Percentiles rank a stretch among this genome's conserved stretches.
phyloP scores from a whole-genome alignment of 2,888 invertebrate genomes.

The Crepidodera aurea region DNA sequence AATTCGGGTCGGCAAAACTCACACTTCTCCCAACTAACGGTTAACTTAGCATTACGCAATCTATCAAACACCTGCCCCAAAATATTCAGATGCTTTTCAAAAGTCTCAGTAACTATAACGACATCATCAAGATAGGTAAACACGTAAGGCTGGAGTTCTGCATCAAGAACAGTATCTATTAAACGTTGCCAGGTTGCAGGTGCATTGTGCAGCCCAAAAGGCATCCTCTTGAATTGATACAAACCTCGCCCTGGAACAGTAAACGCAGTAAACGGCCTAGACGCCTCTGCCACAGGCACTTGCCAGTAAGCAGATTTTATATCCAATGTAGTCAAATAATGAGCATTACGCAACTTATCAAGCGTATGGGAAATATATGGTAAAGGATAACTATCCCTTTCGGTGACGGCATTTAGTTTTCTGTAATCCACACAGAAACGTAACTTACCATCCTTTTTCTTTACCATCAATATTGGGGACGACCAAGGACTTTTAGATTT shows the following conservation, averaged over 20 bases:
- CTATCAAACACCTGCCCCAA: constrained; percentile 41
- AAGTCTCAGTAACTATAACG: constrained; percentile 39
- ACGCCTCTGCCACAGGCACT: constrained; percentile 27
- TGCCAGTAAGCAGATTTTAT: constrained; percentile 43
- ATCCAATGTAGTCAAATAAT: constrained; percentile 50
- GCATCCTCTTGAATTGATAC: too few relatives aligned
- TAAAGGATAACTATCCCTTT: constrained; percentile 28
- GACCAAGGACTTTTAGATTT: constrained; percentile 50
- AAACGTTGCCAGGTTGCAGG: constrained; percentile 46
- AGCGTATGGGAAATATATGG: constrained; percentile 34
- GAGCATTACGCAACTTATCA: constrained; percentile 46
- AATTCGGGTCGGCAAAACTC: constrained; percentile 33
- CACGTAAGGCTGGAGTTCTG: constrained; percentile 38
- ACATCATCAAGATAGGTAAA: constrained; percentile 48
- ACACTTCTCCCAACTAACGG: constrained; percentile 38
- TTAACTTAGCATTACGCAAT: constrained; percentile 40
- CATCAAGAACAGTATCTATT: constrained; percentile 48
- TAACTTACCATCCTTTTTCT: constrained; percentile 43
- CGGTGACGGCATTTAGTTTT: constrained; percentile 39
- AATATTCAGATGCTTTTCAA: constrained; percentile 37
- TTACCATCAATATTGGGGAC: too few relatives aligned
- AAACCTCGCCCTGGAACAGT: constrained; percentile 8
- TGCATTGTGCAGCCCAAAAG: constrained; percentile 46
- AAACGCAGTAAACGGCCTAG: background rate
- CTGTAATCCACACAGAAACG: constrained; percentile 35